Base-by-base conservation (phyloP, 2,113 vertebrate species). In the Polypterus senegalus region DNA sequence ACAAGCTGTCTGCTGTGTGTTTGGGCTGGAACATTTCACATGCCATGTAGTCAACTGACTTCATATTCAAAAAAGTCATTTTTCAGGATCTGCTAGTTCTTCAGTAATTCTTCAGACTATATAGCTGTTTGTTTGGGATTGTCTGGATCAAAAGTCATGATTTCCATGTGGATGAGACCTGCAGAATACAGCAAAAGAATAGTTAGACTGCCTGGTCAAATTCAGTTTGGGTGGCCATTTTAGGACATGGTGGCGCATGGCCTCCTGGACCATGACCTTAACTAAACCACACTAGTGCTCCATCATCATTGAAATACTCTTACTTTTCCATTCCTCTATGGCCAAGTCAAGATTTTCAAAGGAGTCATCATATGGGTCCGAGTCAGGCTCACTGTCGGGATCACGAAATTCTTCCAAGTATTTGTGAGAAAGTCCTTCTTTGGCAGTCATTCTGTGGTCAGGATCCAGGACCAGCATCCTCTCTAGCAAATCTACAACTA, bases 131-230 rank as follows among this genome's bases (percentile, higher is more conserved):
- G 68, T 48, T 73, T 73, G 10, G 83, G 87, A 69, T 85, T 79
- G 27, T 76, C 75, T 46, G 82, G 80, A 70, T 86, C 84, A 55
- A 88, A 89, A 53, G 83, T 86, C 84, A 85, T 86, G 55, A 88
- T 86, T 74, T 89, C 87, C 83, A 89, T 86, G 65, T 89, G 87
- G 70, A 86, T 84, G 43, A 89, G 82, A 70, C 84, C 83, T 84
- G 59, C 9, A 61, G 62, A 51, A 66, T 69, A 64, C 53, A 59
- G 6, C 54, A 59, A 64, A 63, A 55, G 63, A 65, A 58, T 53
- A 10, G 46, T 51, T 9, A 54, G 6, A 53, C 61, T 66, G 27
- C 27, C 27, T 27, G 27, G 27, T 27, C 27, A 27, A 27, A 27
- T 27, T 27, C 27, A 27, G 27, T 27, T 27, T 27, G 27, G 27